phyloP scores from a whole-genome alignment of 2,888 invertebrate species.

The Diarsia rubi region DNA sequence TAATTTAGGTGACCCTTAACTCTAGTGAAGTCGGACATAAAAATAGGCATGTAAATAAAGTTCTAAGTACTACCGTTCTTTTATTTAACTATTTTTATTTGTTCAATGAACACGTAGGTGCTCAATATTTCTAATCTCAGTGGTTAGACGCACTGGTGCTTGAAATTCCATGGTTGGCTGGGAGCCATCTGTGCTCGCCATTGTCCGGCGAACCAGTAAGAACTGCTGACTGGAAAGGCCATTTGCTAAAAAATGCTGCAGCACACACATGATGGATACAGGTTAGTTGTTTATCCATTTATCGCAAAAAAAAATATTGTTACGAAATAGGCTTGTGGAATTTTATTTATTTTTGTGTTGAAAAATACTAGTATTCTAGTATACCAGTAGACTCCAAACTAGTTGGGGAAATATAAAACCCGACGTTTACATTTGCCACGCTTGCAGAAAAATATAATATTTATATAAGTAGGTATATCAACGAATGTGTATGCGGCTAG shows the following conservation, averaged over 20 bases:
- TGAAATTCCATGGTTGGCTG: slow-evolving; percentile 52
- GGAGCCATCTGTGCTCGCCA: slow-evolving; percentile 50
- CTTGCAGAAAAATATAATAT: background rate
- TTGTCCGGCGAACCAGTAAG: slow-evolving; percentile 47
- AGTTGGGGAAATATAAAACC: background rate
- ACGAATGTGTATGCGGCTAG: background rate
- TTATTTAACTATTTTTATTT: background rate
- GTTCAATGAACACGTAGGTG: background rate
- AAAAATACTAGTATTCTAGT: background rate
- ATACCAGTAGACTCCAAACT: background rate
- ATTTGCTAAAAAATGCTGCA: slow-evolving; percentile 37
- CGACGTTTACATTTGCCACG: background rate
- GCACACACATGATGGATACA: slow-evolving; percentile 2
- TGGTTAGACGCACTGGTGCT: slow-evolving; percentile 38
- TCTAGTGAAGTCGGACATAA: background rate
- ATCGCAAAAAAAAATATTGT: background rate
- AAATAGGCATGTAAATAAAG: background rate
- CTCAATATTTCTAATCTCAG: slow-evolving; percentile 23
- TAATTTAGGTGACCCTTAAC: background rate
- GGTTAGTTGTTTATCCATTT: background rate
- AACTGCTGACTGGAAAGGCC: slow-evolving; percentile 24
- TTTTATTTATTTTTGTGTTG: background rate
- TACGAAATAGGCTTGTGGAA: background rate
- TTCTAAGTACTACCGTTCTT: background rate
- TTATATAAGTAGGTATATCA: background rate